Percentiles rank a stretch among this genome's conserved stretches.
Evolutionary conservation across 2,797 vertebrate genomes (phyloP).

Genomic region (Numenius phaeopus): DNA sequence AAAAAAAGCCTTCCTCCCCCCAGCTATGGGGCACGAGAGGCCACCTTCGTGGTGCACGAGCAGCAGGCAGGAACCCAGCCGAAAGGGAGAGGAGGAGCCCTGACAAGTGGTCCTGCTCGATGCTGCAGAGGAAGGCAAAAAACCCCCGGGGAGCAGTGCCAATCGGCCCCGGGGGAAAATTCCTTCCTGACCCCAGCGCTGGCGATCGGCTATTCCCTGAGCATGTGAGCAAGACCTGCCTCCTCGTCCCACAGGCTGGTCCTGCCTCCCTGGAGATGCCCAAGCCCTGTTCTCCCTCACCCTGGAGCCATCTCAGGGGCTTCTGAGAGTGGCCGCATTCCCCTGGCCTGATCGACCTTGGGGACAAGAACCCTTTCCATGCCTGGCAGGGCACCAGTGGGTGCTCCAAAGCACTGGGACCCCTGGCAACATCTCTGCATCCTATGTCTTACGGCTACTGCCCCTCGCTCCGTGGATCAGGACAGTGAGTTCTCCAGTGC

Average conservation of each 20-base stretch:
- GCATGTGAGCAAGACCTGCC: background rate
- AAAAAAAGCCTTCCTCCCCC: too few species aligned
- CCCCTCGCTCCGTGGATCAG: background rate
- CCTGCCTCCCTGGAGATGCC: background rate
- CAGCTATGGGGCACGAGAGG: too few species aligned
- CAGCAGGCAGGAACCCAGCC: too few species aligned
- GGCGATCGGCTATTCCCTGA: background rate
- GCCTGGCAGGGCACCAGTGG: background rate
- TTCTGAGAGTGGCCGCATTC: background rate
- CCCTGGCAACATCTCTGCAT: background rate
- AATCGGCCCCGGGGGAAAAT: background rate
- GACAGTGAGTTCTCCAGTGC: background rate
- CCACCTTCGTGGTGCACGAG: too few species aligned
- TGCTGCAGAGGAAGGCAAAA: too few species aligned
- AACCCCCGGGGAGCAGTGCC: too few species aligned
- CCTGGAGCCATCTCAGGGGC: background rate
- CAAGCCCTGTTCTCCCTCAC: background rate
- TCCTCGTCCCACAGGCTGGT: background rate
- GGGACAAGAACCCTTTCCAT: background rate
- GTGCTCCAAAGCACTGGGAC: background rate
- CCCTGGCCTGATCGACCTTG: background rate
- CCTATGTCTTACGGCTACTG: background rate
- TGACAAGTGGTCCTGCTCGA: too few species aligned
- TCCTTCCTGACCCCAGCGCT: background rate
- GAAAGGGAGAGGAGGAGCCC: too few species aligned